phyloP scores from a whole-genome alignment of 2,888 invertebrate species.

The Eristalis tenax region DNA sequence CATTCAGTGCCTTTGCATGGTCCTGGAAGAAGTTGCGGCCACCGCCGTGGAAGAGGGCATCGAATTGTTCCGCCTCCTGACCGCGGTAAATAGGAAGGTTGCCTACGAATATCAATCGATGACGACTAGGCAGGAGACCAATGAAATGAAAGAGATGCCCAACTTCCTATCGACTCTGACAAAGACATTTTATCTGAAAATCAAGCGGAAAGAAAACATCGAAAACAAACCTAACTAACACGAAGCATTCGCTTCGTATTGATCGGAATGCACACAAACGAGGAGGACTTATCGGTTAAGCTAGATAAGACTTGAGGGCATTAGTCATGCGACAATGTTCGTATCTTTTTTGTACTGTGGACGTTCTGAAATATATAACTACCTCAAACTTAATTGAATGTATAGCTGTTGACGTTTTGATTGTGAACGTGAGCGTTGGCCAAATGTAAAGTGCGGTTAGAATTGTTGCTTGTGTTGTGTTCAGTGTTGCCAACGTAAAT shows the following conservation, averaged over 20 bases:
- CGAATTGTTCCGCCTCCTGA: conserved; percentile 86
- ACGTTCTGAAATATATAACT: neutral
- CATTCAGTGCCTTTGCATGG: conserved; percentile 85
- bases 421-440: neutral
- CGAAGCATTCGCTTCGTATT: neutral
- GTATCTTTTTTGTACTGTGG: neutral
- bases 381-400: neutral
- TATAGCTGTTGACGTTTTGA: neutral
- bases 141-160: conserved; percentile 87
- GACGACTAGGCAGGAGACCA: conserved; percentile 80
- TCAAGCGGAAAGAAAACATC: conserved; percentile 73
- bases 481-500: too few species aligned
- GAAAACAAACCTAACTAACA: neutral
- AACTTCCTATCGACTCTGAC: conserved; percentile 86
- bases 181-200: conserved; percentile 82
- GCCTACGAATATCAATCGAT: conserved; percentile 86
- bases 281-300: neutral
- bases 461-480: too few species aligned
- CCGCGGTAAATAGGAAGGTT: conserved; percentile 84
- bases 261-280: neutral
- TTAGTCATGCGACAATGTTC: neutral
- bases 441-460: too few species aligned
- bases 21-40: conserved; percentile 80
- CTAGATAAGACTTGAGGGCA: neutral
- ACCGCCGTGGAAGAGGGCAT: conserved; percentile 80